Conservation (phyloP, 1,140 invertebrate species). For the Achatina immaculata region DNA sequence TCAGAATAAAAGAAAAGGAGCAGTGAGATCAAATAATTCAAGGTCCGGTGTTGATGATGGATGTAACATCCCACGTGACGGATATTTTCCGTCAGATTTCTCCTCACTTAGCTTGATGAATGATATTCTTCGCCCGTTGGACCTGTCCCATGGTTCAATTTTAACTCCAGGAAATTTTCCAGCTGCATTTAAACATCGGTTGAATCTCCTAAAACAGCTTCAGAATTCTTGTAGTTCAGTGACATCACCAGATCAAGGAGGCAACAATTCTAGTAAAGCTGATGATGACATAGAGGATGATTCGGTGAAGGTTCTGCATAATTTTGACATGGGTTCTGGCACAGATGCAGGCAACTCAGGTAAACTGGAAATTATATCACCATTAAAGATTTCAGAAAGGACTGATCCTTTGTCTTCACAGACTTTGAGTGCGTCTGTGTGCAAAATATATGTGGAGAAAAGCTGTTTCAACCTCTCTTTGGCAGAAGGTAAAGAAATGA, state of each 20-base stretch:
- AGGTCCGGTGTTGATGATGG: not conserved
- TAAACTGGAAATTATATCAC: not conserved
- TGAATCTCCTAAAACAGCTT: not conserved
- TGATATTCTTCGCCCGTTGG: slow-evolving; percentile 13
- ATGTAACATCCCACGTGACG: not conserved
- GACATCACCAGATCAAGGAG: not conserved
- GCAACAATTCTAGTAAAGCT: not conserved
- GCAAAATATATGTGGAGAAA: not conserved
- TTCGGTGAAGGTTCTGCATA: not conserved
- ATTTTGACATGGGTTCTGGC: not conserved
- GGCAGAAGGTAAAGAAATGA: not conserved
- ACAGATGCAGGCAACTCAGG: not conserved
- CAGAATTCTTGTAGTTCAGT: not conserved
- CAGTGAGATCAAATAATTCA: not conserved
- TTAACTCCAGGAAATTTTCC: not conserved
- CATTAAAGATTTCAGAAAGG: not conserved
- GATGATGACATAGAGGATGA: not conserved
- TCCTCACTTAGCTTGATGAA: not conserved
- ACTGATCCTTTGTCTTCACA: not conserved
- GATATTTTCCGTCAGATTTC: not conserved
- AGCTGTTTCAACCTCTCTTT: not conserved
- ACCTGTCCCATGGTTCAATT: slow-evolving; percentile 5
- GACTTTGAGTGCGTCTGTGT: not conserved
- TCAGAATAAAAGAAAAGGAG: not conserved
- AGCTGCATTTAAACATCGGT: not conserved